Evolutionary conservation across 2,888 invertebrate genomes (phyloP).

Genomic region (Cheilosia variabilis): DNA sequence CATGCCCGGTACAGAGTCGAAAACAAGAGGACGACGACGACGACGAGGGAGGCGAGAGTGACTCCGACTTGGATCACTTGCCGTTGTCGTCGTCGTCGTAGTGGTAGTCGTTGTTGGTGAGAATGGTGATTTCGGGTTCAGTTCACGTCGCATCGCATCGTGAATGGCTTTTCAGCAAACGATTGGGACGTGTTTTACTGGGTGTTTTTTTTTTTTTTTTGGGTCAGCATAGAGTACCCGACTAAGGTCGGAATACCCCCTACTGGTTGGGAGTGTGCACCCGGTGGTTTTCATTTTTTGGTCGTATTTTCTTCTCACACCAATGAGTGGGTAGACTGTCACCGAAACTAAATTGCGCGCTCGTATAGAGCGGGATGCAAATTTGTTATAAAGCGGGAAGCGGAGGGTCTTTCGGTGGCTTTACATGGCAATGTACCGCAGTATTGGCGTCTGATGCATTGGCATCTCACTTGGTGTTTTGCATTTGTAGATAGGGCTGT

Average conservation of each 20-base stretch:
- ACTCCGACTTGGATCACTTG: constrained; percentile 51
- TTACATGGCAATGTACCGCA: constrained; percentile 25
- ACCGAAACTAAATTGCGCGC: constrained; percentile 64
- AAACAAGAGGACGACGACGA: constrained; percentile 59
- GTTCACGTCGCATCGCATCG: constrained; percentile 69
- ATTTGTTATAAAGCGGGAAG: constrained; percentile 20
- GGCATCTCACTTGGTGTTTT: constrained; percentile 35
- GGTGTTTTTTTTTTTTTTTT: constrained; percentile 15
- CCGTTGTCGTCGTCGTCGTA: constrained; percentile 2
- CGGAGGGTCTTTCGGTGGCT: constrained; percentile 9
- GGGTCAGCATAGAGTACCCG: constrained; percentile 25
- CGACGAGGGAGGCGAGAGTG: constrained; percentile 45
- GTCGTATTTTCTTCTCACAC: constrained; percentile 45
- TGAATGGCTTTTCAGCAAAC: constrained; percentile 74
- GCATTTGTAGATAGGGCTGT: constrained; percentile 27
- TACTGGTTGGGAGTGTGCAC: not conserved
- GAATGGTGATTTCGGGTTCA: constrained; percentile 68
- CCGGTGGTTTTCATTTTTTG: constrained; percentile 12
- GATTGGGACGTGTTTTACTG: constrained; percentile 67
- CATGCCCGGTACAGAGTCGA: constrained; percentile 66
- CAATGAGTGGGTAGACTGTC: constrained; percentile 65
- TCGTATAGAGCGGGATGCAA: constrained; percentile 14
- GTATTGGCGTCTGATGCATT: constrained; percentile 58
- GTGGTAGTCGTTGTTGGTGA: constrained; percentile 20
- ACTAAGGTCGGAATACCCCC: constrained; percentile 42